phyloP scores from a whole-genome alignment of 35 echinoderm and acorn worm genomes.

The Ptychodera flava region DNA sequence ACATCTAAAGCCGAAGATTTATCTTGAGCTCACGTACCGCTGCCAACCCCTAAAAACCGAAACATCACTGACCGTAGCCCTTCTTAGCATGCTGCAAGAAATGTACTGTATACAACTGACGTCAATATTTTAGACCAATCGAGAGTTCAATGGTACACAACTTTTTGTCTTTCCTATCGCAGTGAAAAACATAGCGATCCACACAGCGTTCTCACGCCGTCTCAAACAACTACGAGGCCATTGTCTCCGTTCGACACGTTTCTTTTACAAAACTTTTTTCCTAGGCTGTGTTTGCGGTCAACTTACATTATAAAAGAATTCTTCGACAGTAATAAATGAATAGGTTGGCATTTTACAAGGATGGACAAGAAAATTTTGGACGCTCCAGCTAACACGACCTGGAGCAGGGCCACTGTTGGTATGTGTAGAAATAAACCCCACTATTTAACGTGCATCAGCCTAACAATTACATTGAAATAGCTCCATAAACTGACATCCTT shows the following conservation, averaged over 20 bases:
- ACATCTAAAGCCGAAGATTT: not conserved
- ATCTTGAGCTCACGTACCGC: not conserved
- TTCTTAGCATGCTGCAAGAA: no score
- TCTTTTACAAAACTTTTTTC: not conserved
- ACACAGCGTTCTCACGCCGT: not conserved
- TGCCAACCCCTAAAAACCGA: not conserved
- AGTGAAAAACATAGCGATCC: no score
- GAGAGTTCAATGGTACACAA: no score
- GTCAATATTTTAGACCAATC: no score
- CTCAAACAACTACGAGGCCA: not conserved
- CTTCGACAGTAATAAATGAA: not conserved
- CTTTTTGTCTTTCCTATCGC: no score
- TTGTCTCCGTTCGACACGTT: not conserved
- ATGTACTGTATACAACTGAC: no score
- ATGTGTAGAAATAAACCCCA: not conserved
- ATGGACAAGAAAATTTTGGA: not conserved
- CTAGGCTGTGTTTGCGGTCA: not conserved
- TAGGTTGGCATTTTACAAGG: not conserved
- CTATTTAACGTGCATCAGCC: not conserved
- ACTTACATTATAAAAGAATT: not conserved
- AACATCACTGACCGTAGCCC: no score
- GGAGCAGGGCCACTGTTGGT: not conserved
- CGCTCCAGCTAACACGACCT: not conserved
- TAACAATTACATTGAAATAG: not conserved
- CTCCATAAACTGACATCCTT: not conserved